Evolutionary conservation across 2,888 invertebrate species (phyloP).

Genomic region (Parnassius glacialis): DNA sequence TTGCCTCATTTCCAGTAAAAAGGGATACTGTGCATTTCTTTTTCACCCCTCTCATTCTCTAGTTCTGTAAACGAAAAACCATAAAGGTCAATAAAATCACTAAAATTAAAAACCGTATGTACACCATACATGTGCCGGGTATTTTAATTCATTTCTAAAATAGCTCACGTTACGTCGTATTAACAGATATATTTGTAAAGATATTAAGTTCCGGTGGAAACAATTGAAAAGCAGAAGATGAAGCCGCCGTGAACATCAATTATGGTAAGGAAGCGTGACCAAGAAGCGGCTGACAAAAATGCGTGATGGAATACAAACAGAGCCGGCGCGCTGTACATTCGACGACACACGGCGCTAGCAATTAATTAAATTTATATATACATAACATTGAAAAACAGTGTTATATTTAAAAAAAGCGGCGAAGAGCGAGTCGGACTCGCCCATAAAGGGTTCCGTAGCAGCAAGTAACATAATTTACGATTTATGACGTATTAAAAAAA

Average conservation of each 20-base stretch:
- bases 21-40: too few relatives aligned
- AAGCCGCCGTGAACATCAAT: conserved; percentile 40
- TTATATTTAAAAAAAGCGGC: too few relatives aligned
- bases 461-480: too few relatives aligned
- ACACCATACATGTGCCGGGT: conserved; percentile 2
- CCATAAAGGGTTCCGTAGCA: too few relatives aligned
- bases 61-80: too few relatives aligned
- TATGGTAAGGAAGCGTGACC: conserved; percentile 42
- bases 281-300: conserved; percentile 38
- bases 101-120: background rate
- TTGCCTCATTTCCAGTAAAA: too few relatives aligned
- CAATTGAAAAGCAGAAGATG: conserved; percentile 21
- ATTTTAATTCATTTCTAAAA: conserved; percentile 20
- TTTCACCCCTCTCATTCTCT: too few relatives aligned
- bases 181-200: conserved; percentile 21
- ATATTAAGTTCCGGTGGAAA: conserved; percentile 27
- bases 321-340: conserved; percentile 29
- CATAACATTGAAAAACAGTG: too few relatives aligned
- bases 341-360: conserved; percentile 6
- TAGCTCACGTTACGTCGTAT: conserved; percentile 7
- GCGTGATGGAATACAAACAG: conserved; percentile 40
- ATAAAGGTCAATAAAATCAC: too few relatives aligned
- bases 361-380: too few relatives aligned
- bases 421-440: too few relatives aligned
- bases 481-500: too few relatives aligned